A percentile compares a stretch with the other conserved stretches of the same genome.
Evolutionary conservation across 1,140 invertebrate species (phyloP).

Genomic region (Bradynema listronoti): DNA sequence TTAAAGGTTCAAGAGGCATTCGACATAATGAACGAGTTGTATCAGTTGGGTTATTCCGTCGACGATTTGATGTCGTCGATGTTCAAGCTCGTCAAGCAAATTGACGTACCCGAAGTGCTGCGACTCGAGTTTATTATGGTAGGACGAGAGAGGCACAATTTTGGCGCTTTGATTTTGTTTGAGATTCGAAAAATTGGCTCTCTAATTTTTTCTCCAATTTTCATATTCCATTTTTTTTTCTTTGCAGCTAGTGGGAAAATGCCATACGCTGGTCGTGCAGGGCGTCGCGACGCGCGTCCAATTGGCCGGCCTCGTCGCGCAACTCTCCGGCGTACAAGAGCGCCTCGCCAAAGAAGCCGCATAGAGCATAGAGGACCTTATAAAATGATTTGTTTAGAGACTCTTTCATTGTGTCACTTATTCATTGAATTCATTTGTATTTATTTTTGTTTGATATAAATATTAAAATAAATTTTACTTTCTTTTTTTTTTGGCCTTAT

Average conservation of each 20-base stretch:
- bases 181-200: not conserved
- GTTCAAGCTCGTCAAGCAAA: slow-evolving; percentile 22
- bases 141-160: not conserved
- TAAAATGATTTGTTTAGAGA: no score
- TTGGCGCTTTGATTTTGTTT: not conserved
- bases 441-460: not conserved
- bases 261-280: slow-evolving; percentile 23
- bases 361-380: no score
- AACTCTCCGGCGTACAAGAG: slow-evolving; percentile 15
- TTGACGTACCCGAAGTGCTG: slow-evolving; percentile 23
- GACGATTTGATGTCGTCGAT: slow-evolving; percentile 24
- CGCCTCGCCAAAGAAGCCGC: slow-evolving; percentile 14
- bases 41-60: slow-evolving; percentile 28
- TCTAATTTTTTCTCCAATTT: slow-evolving; percentile 2
- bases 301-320: slow-evolving; percentile 23
- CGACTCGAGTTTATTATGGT: slow-evolving; percentile 33
- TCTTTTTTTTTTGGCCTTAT: not conserved
- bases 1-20: slow-evolving; percentile 25
- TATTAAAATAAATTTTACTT: not conserved
- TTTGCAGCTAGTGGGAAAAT: slow-evolving; percentile 31
- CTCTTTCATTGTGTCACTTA: no score
- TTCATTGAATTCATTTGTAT: not conserved
- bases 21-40: slow-evolving; percentile 30
- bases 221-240: not conserved
- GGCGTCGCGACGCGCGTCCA: slow-evolving; percentile 27